phyloP scores from a whole-genome alignment of 2,888 invertebrate species.

The Drosophila diplacantha region DNA sequence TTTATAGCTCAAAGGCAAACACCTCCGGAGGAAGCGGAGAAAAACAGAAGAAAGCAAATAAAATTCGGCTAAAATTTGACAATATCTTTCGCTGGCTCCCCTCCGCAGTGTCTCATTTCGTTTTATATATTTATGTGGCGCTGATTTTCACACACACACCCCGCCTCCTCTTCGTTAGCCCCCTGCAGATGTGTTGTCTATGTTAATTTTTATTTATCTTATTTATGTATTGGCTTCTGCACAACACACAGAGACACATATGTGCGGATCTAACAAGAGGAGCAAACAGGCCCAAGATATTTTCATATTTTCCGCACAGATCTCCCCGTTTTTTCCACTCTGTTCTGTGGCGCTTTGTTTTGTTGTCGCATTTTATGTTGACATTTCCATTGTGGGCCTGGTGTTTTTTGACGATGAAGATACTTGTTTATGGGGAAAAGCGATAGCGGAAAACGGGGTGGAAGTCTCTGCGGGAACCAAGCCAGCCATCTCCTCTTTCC shows the following conservation, averaged over 20 bases:
- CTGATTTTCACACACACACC: constrained; percentile 39
- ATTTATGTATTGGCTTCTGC: constrained; percentile 52
- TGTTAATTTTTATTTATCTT: constrained; percentile 71
- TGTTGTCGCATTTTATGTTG: constrained; percentile 36
- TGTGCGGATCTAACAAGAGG: constrained; percentile 24
- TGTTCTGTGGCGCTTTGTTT: constrained; percentile 15
- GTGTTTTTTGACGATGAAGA: constrained; percentile 48
- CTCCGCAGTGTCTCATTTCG: constrained; percentile 35
- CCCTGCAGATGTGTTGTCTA: constrained; percentile 51
- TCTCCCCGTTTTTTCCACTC: constrained; percentile 27
- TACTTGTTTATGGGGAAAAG: constrained; percentile 46
- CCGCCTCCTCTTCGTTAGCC: not conserved
- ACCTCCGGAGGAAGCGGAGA: not conserved
- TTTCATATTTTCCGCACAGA: constrained; percentile 50
- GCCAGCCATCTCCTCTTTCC: not conserved
- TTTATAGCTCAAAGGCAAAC: constrained; percentile 46
- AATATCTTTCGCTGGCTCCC: constrained; percentile 40
- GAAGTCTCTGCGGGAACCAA: not conserved
- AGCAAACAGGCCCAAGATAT: constrained; percentile 24
- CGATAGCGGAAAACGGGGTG: constrained; percentile 9
- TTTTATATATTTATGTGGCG: constrained; percentile 40
- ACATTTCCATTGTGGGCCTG: constrained; percentile 32
- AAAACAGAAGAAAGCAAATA: constrained; percentile 49
- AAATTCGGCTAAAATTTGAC: constrained; percentile 55
- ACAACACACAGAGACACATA: constrained; percentile 5